Percentiles rank a stretch among this genome's conserved stretches.
phyloP scores from a whole-genome alignment of 2,888 invertebrate genomes.

The Dromius quadrimaculatus region DNA sequence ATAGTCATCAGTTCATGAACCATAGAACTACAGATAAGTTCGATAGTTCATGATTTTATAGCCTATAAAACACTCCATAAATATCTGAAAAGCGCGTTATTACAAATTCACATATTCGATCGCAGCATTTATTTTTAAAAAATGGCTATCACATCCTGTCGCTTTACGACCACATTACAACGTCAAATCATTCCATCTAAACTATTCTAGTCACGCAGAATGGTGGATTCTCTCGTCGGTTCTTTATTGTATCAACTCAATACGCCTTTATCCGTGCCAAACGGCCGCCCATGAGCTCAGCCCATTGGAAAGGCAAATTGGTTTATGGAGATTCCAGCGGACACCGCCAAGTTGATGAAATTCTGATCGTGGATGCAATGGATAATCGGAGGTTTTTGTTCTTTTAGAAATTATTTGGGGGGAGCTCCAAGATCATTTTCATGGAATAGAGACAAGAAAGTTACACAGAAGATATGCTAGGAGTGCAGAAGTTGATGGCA shows the following conservation, averaged over 20 bases:
- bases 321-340: slow-evolving; percentile 47
- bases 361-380: slow-evolving; percentile 28
- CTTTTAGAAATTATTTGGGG: background rate
- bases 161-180: slow-evolving; percentile 36
- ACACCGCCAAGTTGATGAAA: slow-evolving; percentile 20
- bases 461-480: no score
- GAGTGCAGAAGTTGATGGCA: no score
- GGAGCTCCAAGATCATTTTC: no score
- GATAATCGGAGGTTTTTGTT: background rate
- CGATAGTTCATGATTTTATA: no score
- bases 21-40: no score
- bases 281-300: background rate
- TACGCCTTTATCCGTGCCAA: background rate
- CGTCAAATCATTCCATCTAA: slow-evolving; percentile 53
- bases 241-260: slow-evolving; percentile 62
- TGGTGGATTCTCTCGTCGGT: slow-evolving; percentile 58
- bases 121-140: no score
- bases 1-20: no score
- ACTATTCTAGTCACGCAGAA: slow-evolving; percentile 60
- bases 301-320: slow-evolving; percentile 46
- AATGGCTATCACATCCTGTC: background rate
- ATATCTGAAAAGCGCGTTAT: background rate
- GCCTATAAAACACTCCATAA: background rate
- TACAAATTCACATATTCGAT: background rate
- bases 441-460: no score